Evolutionary conservation across 2,888 invertebrate genomes (phyloP).

Genomic region (Drosophila borborema): DNA sequence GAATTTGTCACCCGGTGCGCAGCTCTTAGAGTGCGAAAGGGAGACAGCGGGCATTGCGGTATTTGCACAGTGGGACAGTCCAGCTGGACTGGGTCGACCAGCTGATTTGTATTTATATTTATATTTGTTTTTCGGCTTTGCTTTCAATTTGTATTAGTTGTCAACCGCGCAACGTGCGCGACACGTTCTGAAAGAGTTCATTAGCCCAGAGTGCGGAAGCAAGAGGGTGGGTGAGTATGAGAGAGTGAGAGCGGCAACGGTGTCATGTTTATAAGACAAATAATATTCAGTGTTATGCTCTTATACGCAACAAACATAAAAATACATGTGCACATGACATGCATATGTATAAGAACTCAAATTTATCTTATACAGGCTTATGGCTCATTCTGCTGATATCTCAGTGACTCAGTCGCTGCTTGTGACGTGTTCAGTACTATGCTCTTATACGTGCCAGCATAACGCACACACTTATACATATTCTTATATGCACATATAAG

Average conservation of each 20-base stretch:
- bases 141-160: slow-evolving; percentile 41
- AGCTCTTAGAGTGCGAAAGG: background rate
- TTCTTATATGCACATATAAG: slow-evolving; percentile 9
- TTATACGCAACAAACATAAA: slow-evolving; percentile 27
- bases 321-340: slow-evolving; percentile 2
- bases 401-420: background rate
- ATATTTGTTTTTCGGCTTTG: slow-evolving; percentile 36
- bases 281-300: slow-evolving; percentile 23
- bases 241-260: background rate
- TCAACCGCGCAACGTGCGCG: slow-evolving; percentile 12
- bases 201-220: slow-evolving; percentile 36
- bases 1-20: slow-evolving; percentile 21
- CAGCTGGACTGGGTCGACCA: slow-evolving; percentile 21
- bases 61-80: slow-evolving; percentile 6
- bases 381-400: background rate
- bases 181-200: slow-evolving; percentile 43
- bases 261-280: background rate
- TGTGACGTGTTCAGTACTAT: slow-evolving; percentile 3
- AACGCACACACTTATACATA: slow-evolving; percentile 10
- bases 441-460: slow-evolving; percentile 39
- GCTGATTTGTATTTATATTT: slow-evolving; percentile 68
- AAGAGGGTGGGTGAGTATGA: background rate
- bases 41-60: background rate
- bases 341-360: slow-evolving; percentile 4
- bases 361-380: slow-evolving; percentile 2